Base-by-base conservation (phyloP, 2,113 vertebrate genomes). In the Ageneiosus marmoratus region DNA sequence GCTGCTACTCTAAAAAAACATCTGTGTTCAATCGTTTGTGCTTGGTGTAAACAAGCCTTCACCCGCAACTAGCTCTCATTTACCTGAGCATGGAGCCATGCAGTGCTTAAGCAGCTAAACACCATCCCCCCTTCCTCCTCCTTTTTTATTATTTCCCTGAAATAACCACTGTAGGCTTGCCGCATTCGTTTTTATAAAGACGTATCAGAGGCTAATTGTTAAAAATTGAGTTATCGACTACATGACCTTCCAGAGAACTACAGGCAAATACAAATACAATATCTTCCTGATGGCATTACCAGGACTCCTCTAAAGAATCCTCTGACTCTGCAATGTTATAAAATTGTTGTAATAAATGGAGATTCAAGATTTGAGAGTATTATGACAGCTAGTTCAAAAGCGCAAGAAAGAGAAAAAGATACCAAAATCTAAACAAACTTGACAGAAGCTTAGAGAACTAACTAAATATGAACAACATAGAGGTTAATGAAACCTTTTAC, bases 201-300 rank as follows among this genome's bases (percentile, higher is more conserved):
- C 88, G 88, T 90, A 91, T 92, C 93, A 92, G 85, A 88, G 91
- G 91, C 92, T 94, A 94, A 95, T 94, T 94, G 92, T 93, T 91
- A 92, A 91, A 89, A 93, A 94, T 94, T 92, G 91, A 94, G 90
- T 93, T 93, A 93, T 94, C 93, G 93, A 92, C 89, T 75, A 87
- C 84, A 86, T 92, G 93, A 92, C 93, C 93, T 95, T 95, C 89
- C 91, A 90, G 90, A 93, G 91, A 91, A 92, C 93, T 89, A 86
- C 84, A 83, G 81, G 91, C 88, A 93, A 81, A 92, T 91, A 91
- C 90, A 93, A 92, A 94, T n/a, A n/a, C n/a, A n/a, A n/a, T 88
- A 91, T 87, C 88, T 90, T 88, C 83, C 87, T 88, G 82, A 88
- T 88, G 88, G 89, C 84, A 92, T 93, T 94, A 90, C 88, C 90